Base-by-base conservation (phyloP, 2,888 invertebrate species). In the Epiblema foenella region DNA sequence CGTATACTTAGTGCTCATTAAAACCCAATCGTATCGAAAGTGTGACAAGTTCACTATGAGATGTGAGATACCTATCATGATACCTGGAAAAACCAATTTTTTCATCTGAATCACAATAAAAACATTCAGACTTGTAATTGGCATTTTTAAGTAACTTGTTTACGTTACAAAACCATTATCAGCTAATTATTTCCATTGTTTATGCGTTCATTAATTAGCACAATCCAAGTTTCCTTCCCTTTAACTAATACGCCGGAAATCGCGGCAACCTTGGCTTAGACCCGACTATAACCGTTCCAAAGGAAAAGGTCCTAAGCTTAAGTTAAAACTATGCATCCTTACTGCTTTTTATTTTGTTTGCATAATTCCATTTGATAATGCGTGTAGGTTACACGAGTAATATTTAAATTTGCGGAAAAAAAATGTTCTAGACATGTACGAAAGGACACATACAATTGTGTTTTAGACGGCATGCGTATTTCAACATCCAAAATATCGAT, bases 171-270 rank as follows among this genome's bases (percentile, higher is more conserved):
- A 54, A 33, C 49, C 57, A 12, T 18, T 51, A 68, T 60, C 39
- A 54, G 58, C 18, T 54, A 68, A 62, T 54, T 42, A 62, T 39
- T 54, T n/a, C 12, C 58, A 59, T 51, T 67, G 52, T 60, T 62
- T 39, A 24, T 60, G 20, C 33, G 24, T 68, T 60, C 68, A 68
- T 68, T 54, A 60, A 68, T 68, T 68, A 68, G 42, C 51, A 51
- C 24, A 18, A 42, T 60, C 33, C 29, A 56, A 46, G 46, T 56
- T 62, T 65, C 52, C 57, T 65, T 59, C 64, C 69, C 58, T 29
- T 51, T 57, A 46, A 18, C 37, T 60, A 60, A 49, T 57, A 49
- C 42, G 49, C 51, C 58, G 69, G 69, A 69, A 63, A 51, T 46
- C 20, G 33, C 56, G 46, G 4, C 56, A 69, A 17, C 69, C 63